Evolutionary conservation across 30 jellyfish, hydroid and myxozoan species (phyloP), one percentile per base, ranked within the genome.

Genomic region (Hydractinia echinata): DNA sequence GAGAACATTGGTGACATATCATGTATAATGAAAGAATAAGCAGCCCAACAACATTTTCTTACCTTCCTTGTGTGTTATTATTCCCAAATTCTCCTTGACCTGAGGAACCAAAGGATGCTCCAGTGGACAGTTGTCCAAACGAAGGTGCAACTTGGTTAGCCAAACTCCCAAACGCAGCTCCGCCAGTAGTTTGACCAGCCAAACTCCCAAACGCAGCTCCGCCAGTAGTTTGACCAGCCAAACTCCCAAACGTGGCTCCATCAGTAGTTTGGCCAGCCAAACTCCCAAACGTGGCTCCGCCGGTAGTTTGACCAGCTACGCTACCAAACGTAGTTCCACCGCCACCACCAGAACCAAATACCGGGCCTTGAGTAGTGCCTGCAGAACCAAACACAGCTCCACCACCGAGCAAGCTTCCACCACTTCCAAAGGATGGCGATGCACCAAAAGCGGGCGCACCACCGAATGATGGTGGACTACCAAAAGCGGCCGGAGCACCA

Each of bases 361-460:
- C 86, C 6, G 44, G 44, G 44, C 92, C 91, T 66, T 79, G 85
- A 15, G 86, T 54, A 14, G 77, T 54, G 55, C 95, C 95, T 6
- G 95, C 79, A 56, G 90, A 89, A 20, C 96, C 97, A 73, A 93
- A 93, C 8, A 96, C 82, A 9, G 99, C 95, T 11, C 84, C 30
- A 55, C 85, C 77, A 5, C 89, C 89, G 53, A 82, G 70, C 13
- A 86, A 55, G 4, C 86, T 44, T 67, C n/a, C n/a, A n/a, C 77
- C 86, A 67, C 89, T 82, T 4, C 89, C 89, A 53, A 82, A 82
- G 8, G 95, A 19, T 9, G 98, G 96, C 15, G 89, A 77, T 14
- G 61, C 91, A 8, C 89, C 89, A 77, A 77, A 84, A 21, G 61
- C 73, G 52, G 84, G 64, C 13, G 89, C 85, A 54, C 96, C 84